phyloP scores from a whole-genome alignment of 2,113 vertebrate genomes.

The Epinephelus lanceolatus region DNA sequence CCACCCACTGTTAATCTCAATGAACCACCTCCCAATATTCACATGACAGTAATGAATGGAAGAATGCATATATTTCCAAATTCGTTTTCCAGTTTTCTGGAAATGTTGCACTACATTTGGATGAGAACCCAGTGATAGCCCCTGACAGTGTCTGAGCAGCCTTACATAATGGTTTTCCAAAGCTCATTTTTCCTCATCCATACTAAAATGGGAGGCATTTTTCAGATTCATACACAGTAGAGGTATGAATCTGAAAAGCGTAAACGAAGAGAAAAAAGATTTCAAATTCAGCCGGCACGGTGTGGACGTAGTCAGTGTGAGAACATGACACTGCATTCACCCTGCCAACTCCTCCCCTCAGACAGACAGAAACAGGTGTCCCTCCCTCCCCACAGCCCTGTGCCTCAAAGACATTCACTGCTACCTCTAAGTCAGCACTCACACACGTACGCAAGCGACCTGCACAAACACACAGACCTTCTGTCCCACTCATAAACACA shows the following conservation, averaged over 20 bases:
- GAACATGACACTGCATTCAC: constrained; percentile 72
- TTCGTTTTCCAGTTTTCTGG: too few species aligned
- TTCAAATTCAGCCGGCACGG: constrained; percentile 14
- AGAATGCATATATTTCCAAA: too few species aligned
- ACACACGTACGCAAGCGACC: constrained; percentile 30
- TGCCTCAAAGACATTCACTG: constrained; percentile 25
- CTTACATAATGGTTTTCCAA: background rate
- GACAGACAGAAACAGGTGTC: constrained; percentile 80
- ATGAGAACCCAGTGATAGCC: too few species aligned
- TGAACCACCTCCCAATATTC: too few species aligned
- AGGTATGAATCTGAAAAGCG: too few species aligned
- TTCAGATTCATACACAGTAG: background rate
- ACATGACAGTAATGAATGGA: too few species aligned
- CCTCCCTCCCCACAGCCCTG: constrained; percentile 33
- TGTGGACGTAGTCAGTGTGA: constrained; percentile 41
- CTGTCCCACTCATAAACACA: constrained; percentile 22
- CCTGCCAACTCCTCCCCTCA: constrained; percentile 50
- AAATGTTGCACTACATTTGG: too few species aligned
- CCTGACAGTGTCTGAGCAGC: background rate
- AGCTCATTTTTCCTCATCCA: background rate
- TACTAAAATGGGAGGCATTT: background rate
- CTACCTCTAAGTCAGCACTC: constrained; percentile 32
- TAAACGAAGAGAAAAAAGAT: constrained; percentile 4
- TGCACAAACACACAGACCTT: constrained; percentile 33
- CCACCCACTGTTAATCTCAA: too few species aligned